phyloP scores from a whole-genome alignment of 1,140 invertebrate species.

The Hyposmocoma kahamanoa region DNA sequence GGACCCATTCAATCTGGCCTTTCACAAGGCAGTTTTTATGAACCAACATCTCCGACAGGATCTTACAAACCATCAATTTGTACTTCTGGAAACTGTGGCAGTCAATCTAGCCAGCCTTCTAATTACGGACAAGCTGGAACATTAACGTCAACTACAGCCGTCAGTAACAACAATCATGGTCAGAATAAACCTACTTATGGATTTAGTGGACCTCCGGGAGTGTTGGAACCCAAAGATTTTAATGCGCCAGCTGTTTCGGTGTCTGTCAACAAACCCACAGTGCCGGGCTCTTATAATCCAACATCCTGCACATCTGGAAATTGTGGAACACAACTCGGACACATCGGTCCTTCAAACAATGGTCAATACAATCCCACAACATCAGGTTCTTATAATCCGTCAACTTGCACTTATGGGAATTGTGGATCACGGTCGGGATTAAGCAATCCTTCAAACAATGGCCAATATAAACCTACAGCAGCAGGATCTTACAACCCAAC shows the following conservation, averaged over 20 bases:
- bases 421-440: not conserved
- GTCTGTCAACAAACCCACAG: not conserved
- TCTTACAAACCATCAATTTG: not conserved
- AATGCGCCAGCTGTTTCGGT: too few relatives aligned
- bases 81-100: constrained; percentile 8
- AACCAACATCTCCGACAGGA: not conserved
- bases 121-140: not conserved
- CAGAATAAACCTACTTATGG: not conserved
- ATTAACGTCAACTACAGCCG: not conserved
- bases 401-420: not conserved
- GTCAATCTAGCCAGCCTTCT: not conserved
- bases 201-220: too few relatives aligned
- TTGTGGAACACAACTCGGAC: constrained; percentile 10
- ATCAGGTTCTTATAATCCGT: too few relatives aligned
- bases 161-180: not conserved
- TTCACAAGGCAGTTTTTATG: too few relatives aligned
- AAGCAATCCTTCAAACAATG: not conserved
- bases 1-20: not conserved
- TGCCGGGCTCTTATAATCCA: not conserved
- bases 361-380: constrained; percentile 3
- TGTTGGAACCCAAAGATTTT: too few relatives aligned
- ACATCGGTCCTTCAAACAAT: constrained; percentile 5
- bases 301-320: constrained; percentile 16
- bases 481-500: constrained; percentile 4
- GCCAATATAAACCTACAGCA: not conserved